These are phyloP conservation scores for Belonocnema kinseyi DNA, from an alignment of 1,140 invertebrate species.

Conservation along the genomic window DNA sequence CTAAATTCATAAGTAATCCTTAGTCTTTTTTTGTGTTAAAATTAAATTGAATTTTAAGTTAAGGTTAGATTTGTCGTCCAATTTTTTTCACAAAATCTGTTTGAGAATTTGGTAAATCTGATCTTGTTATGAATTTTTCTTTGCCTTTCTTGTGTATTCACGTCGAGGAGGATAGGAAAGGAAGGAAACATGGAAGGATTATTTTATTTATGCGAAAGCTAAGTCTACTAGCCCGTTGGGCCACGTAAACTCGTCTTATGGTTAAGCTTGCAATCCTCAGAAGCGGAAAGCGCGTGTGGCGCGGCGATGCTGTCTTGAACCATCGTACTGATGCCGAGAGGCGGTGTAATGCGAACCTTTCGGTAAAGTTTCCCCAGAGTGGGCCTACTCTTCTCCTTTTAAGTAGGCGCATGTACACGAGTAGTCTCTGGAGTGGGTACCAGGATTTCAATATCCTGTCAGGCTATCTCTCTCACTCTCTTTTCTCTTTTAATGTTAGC, in stretches of 20 bases:
- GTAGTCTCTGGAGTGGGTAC: conserved; percentile 33
- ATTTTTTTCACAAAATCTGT: too few relatives aligned
- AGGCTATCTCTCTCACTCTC: conserved; percentile 32
- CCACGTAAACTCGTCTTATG: conserved; percentile 21
- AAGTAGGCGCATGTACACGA: conserved; percentile 44
- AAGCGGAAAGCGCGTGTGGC: conserved; percentile 48
- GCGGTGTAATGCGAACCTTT: conserved; percentile 52
- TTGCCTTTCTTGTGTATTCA: neutral
- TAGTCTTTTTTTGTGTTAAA: too few relatives aligned
- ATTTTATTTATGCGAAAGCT: conserved; percentile 25
- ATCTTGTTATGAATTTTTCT: neutral
- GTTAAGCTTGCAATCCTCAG: conserved; percentile 49
- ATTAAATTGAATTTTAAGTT: too few relatives aligned
- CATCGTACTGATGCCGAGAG: conserved; percentile 41
- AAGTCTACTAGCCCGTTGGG: conserved; percentile 22
- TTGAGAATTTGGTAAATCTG: neutral
- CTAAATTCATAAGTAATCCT: too few relatives aligned
- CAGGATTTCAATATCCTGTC: conserved; percentile 39
- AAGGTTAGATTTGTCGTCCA: too few relatives aligned
- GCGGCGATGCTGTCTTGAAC: conserved; percentile 46
- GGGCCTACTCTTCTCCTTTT: conserved; percentile 44
- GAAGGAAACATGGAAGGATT: conserved; percentile 12
- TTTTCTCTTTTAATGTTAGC: neutral
- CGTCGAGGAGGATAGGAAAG: neutral
- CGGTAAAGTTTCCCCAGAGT: conserved; percentile 47